Base-by-base conservation (phyloP, 2,888 invertebrate species). In the Seira ritae region DNA sequence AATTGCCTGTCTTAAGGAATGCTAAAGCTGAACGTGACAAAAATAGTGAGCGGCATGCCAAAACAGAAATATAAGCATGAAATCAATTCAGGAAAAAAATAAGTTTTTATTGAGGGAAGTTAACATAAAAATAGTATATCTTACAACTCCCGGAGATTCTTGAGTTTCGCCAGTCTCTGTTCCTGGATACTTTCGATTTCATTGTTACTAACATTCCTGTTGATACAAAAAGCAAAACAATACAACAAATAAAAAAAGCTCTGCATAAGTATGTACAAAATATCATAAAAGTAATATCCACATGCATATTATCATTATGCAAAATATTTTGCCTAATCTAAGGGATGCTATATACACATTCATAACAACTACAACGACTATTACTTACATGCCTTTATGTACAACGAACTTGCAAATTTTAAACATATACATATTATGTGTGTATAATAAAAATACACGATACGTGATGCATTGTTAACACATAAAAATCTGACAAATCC, bases 101-200 rank as follows among this genome's bases (percentile, higher is more conserved):
- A 50, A 50, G 50, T n/a, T 31, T 4, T 31, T 31, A 31, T 31
- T 2, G 31, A 31, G 31, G 8, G 31, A 31, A 31, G 12, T 50
- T 15, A n/a, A 50, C 50, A 50, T 50, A 50, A 50, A n/a, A 50
- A 50, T 12, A 50, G 1, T 4, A 8, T 91, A 70, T 92, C 90
- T 91, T 92, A 92, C 73, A 92, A 90, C 88, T 91, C 92, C 91
- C 91, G 93, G 91, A 94, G 90, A 89, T 92, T 92, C 50, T 91
- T 90, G 67, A 93, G 90, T 74, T 91, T 90, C 19, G 92, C 90
- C 80, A 93, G 91, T 89, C 91, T 91, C 17, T 89, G 89, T 86
- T 92, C 92, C 80, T 91, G 91, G 81, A 92, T 90, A 65, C 91
- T 92, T 86, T 91, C 92, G 89, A 92, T 91, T 86, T 91, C 91